Evolutionary conservation across 2,888 invertebrate species (phyloP), one percentile per base, ranked within the genome.

Genomic region (Hydraecia micacea): DNA sequence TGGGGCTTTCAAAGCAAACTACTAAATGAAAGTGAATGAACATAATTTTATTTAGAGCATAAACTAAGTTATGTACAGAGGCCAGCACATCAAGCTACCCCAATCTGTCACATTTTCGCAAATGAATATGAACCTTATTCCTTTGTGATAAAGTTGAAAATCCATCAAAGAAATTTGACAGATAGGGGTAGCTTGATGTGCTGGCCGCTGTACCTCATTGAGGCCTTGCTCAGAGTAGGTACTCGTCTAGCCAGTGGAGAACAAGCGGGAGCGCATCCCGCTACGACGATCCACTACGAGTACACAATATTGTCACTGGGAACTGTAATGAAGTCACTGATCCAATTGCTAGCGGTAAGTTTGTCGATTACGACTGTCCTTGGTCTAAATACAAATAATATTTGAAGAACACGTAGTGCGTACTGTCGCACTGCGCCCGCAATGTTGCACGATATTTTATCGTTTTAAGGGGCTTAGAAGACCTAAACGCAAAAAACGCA

Each of bases 281-380:
- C 11, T 58, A 36, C 13, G 18, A 36, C 42, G 11, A 63, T 71
- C 69, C 71, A 46, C 36, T 55, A 68, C 9, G 21, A 77, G 67
- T 46, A 21, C 42, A 69, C 42, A 69, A 72, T 58, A 42, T 58
- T 67, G 69, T 58, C 66, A 71, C 46, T 55, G 39, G 28, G 49
- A 86, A 42, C 76, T 52, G 65, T 73, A 78, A 75, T 73, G n/a
- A 77, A 55, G 46, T 67, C 58, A 69, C 63, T 67, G 74, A 74
- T 49, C 63, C n/a, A 39, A 58, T 49, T 36, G 49, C 55, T 69
- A 25, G 63, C 52, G 58, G 49, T 69, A 42, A n/a, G 55, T 21
- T 71, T 42, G 39, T 32, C 65, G 58, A 80, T 60, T 66, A 73
- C 28, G 39, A 63, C 62, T 73, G 84, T 81, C 87, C 88, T 88